Conservation (phyloP, 2,888 invertebrate species). For the Esperia sulphurella region DNA sequence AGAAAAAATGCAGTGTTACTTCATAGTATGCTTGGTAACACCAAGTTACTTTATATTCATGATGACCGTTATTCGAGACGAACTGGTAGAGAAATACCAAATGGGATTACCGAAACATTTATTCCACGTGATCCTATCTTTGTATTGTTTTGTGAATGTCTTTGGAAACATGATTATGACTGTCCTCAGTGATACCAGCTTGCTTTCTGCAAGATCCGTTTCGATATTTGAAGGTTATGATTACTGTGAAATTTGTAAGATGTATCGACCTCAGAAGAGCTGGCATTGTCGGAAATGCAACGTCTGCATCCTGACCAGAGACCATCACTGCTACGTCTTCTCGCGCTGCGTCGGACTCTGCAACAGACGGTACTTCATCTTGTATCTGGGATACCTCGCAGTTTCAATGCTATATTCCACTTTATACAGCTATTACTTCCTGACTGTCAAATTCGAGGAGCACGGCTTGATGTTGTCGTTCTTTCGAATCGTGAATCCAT, state of each 20-base stretch:
- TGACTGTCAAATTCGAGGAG: conserved; percentile 12
- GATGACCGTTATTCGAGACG: conserved; percentile 10
- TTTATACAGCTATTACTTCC: conserved; percentile 77
- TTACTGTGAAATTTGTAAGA: conserved; percentile 87
- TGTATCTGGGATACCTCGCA: conserved; percentile 84
- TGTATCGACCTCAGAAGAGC: conserved; percentile 84
- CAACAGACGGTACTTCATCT: conserved; percentile 89
- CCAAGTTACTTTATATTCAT: conserved; percentile 15
- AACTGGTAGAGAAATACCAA: conserved; percentile 4
- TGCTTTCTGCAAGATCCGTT: background rate
- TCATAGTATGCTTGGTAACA: conserved; percentile 8
- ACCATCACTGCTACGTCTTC: conserved; percentile 91
- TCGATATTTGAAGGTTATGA: conserved; percentile 24
- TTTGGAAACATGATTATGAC: conserved; percentile 15
- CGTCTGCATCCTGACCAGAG: conserved; percentile 88
- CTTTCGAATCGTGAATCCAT: conserved; percentile 38
- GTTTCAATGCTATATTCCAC: conserved; percentile 83
- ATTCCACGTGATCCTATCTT: conserved; percentile 18
- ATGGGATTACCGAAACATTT: conserved; percentile 6
- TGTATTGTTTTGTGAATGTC: conserved; percentile 16
- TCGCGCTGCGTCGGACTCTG: conserved; percentile 89
- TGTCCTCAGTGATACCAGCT: conserved; percentile 15
- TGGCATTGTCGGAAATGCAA: conserved; percentile 92
- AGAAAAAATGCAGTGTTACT: background rate
- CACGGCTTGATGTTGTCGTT: conserved; percentile 27